These are phyloP conservation scores for Ivindomyrus marchei DNA, from an alignment of 2,113 vertebrate species.

Conservation along the genomic window DNA sequence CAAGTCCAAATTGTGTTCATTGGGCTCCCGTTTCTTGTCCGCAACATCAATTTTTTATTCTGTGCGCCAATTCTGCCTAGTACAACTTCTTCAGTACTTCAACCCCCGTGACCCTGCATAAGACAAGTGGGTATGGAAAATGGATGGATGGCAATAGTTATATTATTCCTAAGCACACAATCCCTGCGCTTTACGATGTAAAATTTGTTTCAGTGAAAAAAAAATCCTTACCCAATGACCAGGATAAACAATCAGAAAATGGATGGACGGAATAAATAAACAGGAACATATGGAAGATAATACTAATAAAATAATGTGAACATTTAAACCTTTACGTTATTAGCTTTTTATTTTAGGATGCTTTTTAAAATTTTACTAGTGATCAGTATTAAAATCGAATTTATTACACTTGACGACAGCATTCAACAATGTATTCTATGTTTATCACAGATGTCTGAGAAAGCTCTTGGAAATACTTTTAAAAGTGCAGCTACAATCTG, in stretches of 20 bases:
- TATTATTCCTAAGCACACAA: background rate
- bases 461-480: constrained; percentile 4
- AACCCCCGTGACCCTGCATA: background rate
- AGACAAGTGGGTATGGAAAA: background rate
- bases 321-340: background rate
- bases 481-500: background rate
- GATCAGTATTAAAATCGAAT: background rate
- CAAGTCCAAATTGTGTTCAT: no score
- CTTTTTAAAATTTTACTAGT: background rate
- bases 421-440: background rate
- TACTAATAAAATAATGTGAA: background rate
- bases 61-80: no score
- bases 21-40: no score
- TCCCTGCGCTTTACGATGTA: background rate
- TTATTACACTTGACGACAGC: background rate
- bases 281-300: background rate
- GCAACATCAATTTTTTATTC: no score
- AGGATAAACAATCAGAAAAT: background rate
- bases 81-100: background rate
- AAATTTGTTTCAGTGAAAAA: background rate
- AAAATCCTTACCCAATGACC: background rate
- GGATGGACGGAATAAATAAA: background rate
- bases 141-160: background rate
- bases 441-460: constrained; percentile 18
- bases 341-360: background rate